Percentiles rank a stretch among this genome's conserved stretches.
phyloP scores from a whole-genome alignment of 1,140 invertebrate genomes.

The Atopsyche davidsoni region DNA sequence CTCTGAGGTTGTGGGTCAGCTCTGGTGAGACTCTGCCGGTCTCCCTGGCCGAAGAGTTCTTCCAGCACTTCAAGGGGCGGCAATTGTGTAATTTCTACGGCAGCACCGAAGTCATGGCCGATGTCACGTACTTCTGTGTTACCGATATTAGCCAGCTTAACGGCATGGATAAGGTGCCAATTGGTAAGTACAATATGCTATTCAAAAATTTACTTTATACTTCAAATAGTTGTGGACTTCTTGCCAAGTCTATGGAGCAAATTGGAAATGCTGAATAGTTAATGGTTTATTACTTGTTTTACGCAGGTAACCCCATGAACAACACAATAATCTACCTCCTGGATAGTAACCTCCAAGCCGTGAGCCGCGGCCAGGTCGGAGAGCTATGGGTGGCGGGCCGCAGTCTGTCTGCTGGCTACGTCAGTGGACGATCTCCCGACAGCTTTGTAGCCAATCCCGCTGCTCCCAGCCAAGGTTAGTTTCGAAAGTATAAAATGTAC shows the following conservation, averaged over 20 bases:
- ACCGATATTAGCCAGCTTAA: constrained; percentile 50
- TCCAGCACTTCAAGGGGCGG: constrained; percentile 55
- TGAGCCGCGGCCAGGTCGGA: constrained; percentile 64
- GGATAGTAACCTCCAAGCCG: constrained; percentile 61
- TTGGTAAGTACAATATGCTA: constrained; percentile 70
- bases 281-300: neutral
- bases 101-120: constrained; percentile 81
- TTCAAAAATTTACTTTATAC: too few species aligned
- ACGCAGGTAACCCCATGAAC: constrained; percentile 60
- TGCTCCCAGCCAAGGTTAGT: constrained; percentile 57
- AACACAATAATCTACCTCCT: constrained; percentile 76
- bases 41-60: constrained; percentile 65
- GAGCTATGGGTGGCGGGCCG: constrained; percentile 72
- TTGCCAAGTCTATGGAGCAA: too few species aligned
- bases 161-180: constrained; percentile 64
- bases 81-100: constrained; percentile 83
- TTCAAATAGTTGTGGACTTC: too few species aligned
- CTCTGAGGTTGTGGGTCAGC: constrained; percentile 72
- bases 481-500: neutral
- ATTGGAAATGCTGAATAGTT: too few species aligned
- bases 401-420: constrained; percentile 75
- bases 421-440: constrained; percentile 63
- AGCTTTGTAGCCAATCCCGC: constrained; percentile 69
- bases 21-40: constrained; percentile 71
- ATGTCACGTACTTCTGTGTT: constrained; percentile 65